These are phyloP conservation scores for Lacerta bilineata DNA, from an alignment of 2,797 vertebrate genomes.

Conservation along the genomic window DNA sequence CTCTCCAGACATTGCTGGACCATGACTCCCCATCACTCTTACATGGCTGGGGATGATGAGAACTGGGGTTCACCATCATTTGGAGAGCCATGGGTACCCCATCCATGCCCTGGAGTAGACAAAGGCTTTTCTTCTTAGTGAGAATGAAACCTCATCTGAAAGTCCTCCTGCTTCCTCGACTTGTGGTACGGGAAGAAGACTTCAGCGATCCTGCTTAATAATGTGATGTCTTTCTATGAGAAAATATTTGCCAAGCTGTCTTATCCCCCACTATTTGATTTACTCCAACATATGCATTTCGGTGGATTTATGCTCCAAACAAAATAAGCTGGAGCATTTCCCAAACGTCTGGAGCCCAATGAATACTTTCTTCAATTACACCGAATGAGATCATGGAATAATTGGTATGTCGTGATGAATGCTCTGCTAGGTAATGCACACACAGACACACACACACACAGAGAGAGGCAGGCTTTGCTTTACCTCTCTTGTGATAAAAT, in stretches of 20 bases:
- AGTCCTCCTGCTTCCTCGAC: not conserved
- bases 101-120: not conserved
- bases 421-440: conserved; percentile 9
- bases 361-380: conserved; percentile 39
- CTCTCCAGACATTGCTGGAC: too few relatives aligned
- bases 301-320: conserved; percentile 33
- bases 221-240: not conserved
- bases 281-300: conserved; percentile 18
- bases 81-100: too few relatives aligned
- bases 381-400: conserved; percentile 38
- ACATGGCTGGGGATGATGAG: not conserved
- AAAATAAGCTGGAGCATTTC: conserved; percentile 28
- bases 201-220: not conserved
- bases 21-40: not conserved
- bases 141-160: not conserved
- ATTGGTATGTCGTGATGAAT: conserved; percentile 30
- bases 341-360: conserved; percentile 41
- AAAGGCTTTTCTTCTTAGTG: not conserved
- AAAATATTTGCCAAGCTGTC: conserved; percentile 12
- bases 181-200: not conserved
- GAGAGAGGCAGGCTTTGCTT: not conserved
- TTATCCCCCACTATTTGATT: conserved; percentile 13
- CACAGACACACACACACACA: rapidly evolving
- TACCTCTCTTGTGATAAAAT: not conserved
- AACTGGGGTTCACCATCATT: not conserved